Evolutionary conservation across 1,140 invertebrate genomes (phyloP), one percentile per base, ranked within the genome.

Genomic region (Bicyclus anynana): DNA sequence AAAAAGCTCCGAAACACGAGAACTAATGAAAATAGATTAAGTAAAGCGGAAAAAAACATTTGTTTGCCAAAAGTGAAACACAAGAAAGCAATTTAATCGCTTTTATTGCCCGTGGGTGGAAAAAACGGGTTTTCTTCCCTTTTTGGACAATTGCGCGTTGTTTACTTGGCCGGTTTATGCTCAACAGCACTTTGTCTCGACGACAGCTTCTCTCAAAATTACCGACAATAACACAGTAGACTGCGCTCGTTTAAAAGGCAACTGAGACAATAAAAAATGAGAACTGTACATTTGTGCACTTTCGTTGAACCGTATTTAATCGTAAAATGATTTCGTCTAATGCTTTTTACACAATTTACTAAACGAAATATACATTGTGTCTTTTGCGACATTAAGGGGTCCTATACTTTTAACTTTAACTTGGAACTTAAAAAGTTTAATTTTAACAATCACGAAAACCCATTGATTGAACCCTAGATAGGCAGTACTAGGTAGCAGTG

Each of bases 61-160:
- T 18, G 20, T 44, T 44, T 44, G 17, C 14, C 40, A 44, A 44
- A 44, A 12, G 17, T 21, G 40, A 44, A 44, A 44, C 40, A 44
- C 40, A 44, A 44, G 40, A 44, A 44, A 44, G 40, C 17, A 44
- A 44, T 44, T 44, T 44, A 44, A 44, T 44, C 40, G 40, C 40
- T 44, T 44, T 44, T 44, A 44, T 44, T 44, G 40, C 40, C 20
- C 18, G 6, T 5, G 18, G 40, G 40, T 17, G 5, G 40, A 18
- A 44, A 44, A 18, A 44, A 44, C 20, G 17, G 40, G 10, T 2
- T 44, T 44, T 20, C 20, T 10, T 2, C 20, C 12, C 16, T 12
- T 44, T 44, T 44, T 44, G 40, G 40, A 18, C n/a, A 13, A 40
- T 44, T 44, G 10, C 16, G 5, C 18, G 40, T n/a, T 44, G 18